phyloP scores from a whole-genome alignment of 2,888 invertebrate genomes.

The Frankliniella intonsa region DNA sequence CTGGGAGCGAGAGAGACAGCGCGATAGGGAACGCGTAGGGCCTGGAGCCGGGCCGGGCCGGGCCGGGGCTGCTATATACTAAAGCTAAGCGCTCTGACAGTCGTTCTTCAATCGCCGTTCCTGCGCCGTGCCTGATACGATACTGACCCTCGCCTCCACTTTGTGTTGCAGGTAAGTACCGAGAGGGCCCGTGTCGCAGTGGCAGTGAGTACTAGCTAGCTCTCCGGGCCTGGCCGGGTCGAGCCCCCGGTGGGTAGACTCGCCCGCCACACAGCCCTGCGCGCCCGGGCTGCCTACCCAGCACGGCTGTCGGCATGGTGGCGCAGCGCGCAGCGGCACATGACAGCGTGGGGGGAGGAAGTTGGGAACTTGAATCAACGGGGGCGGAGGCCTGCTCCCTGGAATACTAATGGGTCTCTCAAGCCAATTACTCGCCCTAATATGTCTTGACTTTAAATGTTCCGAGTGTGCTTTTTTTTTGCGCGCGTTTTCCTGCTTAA shows the following conservation, averaged over 20 bases:
- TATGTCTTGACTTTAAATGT: too few relatives aligned
- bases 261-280: not conserved
- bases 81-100: too few relatives aligned
- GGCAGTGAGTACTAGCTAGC: not conserved
- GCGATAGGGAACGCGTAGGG: too few relatives aligned
- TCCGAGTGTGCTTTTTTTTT: not conserved
- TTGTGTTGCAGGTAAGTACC: not conserved
- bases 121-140: too few relatives aligned
- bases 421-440: not conserved
- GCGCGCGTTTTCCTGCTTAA: not conserved
- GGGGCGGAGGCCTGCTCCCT: not conserved
- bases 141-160: not conserved
- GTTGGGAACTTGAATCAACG: too few relatives aligned
- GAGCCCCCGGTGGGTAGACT: not conserved
- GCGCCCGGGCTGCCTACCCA: not conserved
- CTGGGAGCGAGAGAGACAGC: too few relatives aligned
- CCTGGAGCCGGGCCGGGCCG: too few relatives aligned
- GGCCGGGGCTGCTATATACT: too few relatives aligned
- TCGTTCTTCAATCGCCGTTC: too few relatives aligned
- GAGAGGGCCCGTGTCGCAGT: not conserved
- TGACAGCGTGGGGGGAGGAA: not conserved
- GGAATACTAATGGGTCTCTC: not conserved
- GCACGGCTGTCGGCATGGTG: not conserved
- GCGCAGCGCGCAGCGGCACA: not conserved
- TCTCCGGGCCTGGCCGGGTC: too few relatives aligned